Evolutionary conservation across 37 sponge, comb jelly and placozoan species (phyloP).

Genomic region (Aplysina aerophoba): DNA sequence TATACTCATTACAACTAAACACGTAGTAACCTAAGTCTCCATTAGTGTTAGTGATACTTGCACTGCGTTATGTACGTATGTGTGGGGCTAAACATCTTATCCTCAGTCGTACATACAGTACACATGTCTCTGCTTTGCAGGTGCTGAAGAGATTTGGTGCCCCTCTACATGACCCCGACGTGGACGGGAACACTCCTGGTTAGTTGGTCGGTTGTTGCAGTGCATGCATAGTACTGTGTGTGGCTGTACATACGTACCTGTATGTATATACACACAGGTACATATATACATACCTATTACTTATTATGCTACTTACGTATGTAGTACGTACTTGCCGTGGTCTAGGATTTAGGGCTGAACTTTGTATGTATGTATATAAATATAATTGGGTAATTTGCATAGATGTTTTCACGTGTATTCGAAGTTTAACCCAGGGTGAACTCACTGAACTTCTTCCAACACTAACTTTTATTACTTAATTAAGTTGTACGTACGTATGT

Average conservation of each 20-base stretch:
- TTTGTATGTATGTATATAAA: background rate
- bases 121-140: conserved; percentile 14
- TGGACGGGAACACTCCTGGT: conserved; percentile 59
- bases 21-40: no score
- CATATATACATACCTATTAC: background rate
- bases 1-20: no score
- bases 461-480: no score
- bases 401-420: background rate
- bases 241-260: background rate
- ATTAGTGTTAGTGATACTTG: no score
- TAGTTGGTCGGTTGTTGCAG: background rate
- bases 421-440: no score
- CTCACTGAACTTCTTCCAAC: no score
- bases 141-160: conserved; percentile 39
- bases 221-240: conserved; percentile 11
- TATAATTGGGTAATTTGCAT: background rate
- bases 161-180: conserved; percentile 44
- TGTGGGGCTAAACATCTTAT: no score
- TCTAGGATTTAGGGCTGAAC: background rate
- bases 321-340: background rate
- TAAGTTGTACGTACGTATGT: background rate
- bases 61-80: no score
- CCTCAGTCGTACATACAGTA: no score
- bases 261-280: background rate
- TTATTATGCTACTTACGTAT: background rate